phyloP scores from a whole-genome alignment of 1,140 invertebrate genomes.

The Pygmarrhopalites habei region DNA sequence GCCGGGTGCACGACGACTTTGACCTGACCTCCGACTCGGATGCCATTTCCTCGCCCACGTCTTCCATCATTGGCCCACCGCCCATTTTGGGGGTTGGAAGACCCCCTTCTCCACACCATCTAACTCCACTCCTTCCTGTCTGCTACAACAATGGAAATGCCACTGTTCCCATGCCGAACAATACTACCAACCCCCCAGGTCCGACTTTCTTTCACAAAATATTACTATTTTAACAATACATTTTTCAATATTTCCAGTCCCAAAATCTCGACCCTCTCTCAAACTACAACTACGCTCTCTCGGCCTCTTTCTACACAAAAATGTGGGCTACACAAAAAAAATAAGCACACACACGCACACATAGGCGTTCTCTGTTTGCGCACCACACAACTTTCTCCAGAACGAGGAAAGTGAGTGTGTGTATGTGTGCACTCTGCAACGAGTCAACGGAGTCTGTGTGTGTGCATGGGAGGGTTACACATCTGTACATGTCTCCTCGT shows the following conservation, averaged over 20 bases:
- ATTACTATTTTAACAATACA: not conserved
- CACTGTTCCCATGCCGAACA: constrained; percentile 9
- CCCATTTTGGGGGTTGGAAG: constrained; percentile 27
- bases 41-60: constrained; percentile 37
- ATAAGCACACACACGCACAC: too few relatives aligned
- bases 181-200: constrained; percentile 30
- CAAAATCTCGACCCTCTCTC: not conserved
- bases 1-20: constrained; percentile 32
- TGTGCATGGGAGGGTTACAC: too few relatives aligned
- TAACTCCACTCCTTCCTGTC: constrained; percentile 26
- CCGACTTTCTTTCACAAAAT: not conserved
- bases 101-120: constrained; percentile 35
- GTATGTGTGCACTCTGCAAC: too few relatives aligned
- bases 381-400: too few relatives aligned
- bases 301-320: too few relatives aligned
- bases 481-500: too few relatives aligned
- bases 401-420: too few relatives aligned
- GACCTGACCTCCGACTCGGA: constrained; percentile 37
- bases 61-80: constrained; percentile 37
- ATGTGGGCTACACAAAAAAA: too few relatives aligned
- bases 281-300: not conserved
- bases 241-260: not conserved
- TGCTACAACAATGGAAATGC: constrained; percentile 32
- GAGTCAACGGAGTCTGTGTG: too few relatives aligned
- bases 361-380: too few relatives aligned